These are phyloP conservation scores for Kuschelorhynchus macadamiae DNA, from an alignment of 2,888 invertebrate genomes.

Conservation along the genomic window DNA sequence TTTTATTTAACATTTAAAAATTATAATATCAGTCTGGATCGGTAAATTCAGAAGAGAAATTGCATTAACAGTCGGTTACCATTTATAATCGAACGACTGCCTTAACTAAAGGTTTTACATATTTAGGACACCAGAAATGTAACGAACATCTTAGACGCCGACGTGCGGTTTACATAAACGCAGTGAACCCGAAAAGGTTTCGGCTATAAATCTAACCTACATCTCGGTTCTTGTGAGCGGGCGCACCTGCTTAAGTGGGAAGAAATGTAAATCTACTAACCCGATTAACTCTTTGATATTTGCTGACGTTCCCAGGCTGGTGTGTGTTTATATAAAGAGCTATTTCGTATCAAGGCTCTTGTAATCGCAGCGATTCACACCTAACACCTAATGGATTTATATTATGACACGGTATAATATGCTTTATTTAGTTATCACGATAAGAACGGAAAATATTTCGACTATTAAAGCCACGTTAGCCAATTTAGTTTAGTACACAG, in stretches of 20 bases:
- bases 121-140: neutral
- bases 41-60: no score
- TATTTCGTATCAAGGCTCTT: conserved; percentile 16
- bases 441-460: no score
- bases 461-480: no score
- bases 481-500: no score
- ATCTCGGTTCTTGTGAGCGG: conserved; percentile 33
- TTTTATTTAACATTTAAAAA: no score
- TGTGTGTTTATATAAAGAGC: conserved; percentile 13
- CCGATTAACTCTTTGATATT: conserved; percentile 42
- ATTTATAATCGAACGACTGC: no score
- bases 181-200: conserved; percentile 27
- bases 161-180: conserved; percentile 25
- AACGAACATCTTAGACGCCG: conserved; percentile 12
- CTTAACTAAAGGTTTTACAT: no score
- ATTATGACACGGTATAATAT: neutral
- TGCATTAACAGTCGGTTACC: no score
- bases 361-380: neutral
- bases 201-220: conserved; percentile 42
- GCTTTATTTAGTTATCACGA: neutral
- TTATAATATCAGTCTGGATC: no score
- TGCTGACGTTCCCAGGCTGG: conserved; percentile 34
- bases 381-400: neutral
- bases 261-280: conserved; percentile 47
- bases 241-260: conserved; percentile 46